Evolutionary conservation across 2,113 vertebrate species (phyloP), one percentile per base, ranked within the genome.

Genomic region (Hypocryptadius cinnamomeus): DNA sequence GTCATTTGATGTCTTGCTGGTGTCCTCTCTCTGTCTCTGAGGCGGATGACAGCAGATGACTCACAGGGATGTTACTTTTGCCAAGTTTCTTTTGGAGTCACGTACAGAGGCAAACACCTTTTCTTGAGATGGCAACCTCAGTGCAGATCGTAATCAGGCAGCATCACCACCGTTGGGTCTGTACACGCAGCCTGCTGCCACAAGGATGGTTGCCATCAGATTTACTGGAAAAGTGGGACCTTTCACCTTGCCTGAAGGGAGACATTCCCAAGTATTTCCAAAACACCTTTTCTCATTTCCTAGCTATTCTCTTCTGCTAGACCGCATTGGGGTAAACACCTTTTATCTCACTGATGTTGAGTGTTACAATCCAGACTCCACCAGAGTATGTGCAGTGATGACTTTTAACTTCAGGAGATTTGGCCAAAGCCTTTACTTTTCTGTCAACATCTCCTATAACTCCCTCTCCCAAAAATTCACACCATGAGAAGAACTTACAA

Each of bases 201-300:
- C 94, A 44, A 70, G 79, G 54, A 57, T 25, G 35, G 66, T 2
- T 94, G 89, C 74, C 71, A 79, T 93, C 79, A 79, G 68, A 61
- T 89, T 87, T 89, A 88, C 91, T 57, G 77, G 92, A 93, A 89
- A 91, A 95, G 61, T 15, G 54, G 70, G 92, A 95, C 93, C 85
- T 96, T 86, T 91, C 87, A 79, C 88, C 93, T 60, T n/a, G 88
- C 94, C 95, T 25, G 60, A 92, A 92, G 92, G 92, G 66, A 94
- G 85, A 89, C 92, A 88, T 87, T 92, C 91, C 79, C 91, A 30
- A 89, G 39, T 90, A 8, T 93, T 96, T 94, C 89, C 93, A 95
- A 96, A 95, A 92, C 94, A 96, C 68, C 91, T 96, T 96, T 93
- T 47, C 95, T 96, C 95, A 94, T 94, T 94, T 96, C 90, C 77